These are phyloP conservation scores for Brotula barbata DNA, from an alignment of 2,797 vertebrate genomes.

Conservation along the genomic window DNA sequence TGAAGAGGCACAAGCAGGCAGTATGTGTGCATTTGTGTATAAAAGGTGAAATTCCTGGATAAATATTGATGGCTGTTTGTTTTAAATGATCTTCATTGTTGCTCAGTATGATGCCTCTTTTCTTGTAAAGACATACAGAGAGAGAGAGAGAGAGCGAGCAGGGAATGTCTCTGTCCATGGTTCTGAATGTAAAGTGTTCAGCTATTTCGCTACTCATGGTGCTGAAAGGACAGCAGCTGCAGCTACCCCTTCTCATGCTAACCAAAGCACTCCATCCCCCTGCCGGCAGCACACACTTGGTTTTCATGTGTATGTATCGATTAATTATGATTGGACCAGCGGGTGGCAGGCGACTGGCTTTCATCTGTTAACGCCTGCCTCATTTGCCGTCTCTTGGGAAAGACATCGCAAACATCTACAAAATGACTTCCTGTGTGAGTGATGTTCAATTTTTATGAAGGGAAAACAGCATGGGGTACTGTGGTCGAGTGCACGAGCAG, in stretches of 20 bases:
- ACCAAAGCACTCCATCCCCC: constrained; percentile 23
- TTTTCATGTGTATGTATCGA: constrained; percentile 53
- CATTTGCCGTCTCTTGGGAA: constrained; percentile 34
- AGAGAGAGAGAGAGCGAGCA: background rate
- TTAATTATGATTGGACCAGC: constrained; percentile 61
- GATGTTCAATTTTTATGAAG: constrained; percentile 41
- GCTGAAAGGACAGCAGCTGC: too few relatives aligned
- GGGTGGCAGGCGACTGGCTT: constrained; percentile 41
- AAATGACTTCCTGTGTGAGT: constrained; percentile 34
- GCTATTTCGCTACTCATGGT: too few relatives aligned
- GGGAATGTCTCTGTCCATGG: constrained; percentile 4
- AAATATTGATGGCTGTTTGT: constrained; percentile 16
- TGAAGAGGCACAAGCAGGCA: constrained; percentile 22
- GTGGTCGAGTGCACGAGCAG: background rate
- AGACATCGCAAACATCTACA: constrained; percentile 41
- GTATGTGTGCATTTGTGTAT: background rate
- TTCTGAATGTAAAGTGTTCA: constrained; percentile 10
- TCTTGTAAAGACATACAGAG: background rate
- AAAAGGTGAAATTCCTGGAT: too few relatives aligned
- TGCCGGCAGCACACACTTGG: constrained; percentile 20
- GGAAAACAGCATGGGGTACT: background rate
- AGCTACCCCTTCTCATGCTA: too few relatives aligned
- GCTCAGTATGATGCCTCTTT: constrained; percentile 6
- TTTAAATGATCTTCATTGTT: constrained; percentile 31
- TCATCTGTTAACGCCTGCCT: constrained; percentile 51